Evolutionary conservation across 2,888 invertebrate species (phyloP).

Genomic region (Catocala nupta): DNA sequence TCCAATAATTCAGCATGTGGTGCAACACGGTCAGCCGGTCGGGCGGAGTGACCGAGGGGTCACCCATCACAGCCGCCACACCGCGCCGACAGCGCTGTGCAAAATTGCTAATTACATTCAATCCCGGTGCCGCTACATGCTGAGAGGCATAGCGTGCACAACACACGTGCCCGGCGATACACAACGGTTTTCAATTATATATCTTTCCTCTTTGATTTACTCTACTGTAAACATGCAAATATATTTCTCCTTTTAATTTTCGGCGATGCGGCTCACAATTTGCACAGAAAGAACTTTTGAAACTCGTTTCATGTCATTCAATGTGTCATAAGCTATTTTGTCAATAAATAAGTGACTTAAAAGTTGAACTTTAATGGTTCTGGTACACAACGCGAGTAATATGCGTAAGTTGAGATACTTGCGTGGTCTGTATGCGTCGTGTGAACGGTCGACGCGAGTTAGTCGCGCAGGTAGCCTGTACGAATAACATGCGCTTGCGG

Average conservation of each 20-base stretch:
- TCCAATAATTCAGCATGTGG: conserved; percentile 58
- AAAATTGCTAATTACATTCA: conserved; percentile 81
- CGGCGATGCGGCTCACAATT: too few species aligned
- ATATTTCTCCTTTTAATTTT: background rate
- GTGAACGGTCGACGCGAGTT: too few species aligned
- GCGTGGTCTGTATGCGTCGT: too few species aligned
- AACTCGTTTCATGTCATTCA: background rate
- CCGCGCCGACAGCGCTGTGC: conserved; percentile 73
- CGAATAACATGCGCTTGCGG: too few species aligned
- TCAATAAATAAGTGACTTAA: too few species aligned
- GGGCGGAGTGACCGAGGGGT: conserved; percentile 68
- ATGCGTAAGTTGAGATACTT: too few species aligned
- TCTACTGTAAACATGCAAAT: background rate
- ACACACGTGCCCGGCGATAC: conserved; percentile 50
- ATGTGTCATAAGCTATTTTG: too few species aligned
- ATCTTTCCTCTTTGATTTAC: conserved; percentile 21
- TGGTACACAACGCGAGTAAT: too few species aligned
- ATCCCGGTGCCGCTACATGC: conserved; percentile 51
- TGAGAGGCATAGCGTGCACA: conserved; percentile 45
- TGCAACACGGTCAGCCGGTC: conserved; percentile 62
- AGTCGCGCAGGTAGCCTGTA: too few species aligned
- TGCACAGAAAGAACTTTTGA: background rate
- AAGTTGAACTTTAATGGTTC: too few species aligned
- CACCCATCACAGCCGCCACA: conserved; percentile 55
- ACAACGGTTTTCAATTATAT: conserved; percentile 43